Base-by-base conservation (phyloP, 1,140 invertebrate species). In the Yoshiicerus persimilis region DNA sequence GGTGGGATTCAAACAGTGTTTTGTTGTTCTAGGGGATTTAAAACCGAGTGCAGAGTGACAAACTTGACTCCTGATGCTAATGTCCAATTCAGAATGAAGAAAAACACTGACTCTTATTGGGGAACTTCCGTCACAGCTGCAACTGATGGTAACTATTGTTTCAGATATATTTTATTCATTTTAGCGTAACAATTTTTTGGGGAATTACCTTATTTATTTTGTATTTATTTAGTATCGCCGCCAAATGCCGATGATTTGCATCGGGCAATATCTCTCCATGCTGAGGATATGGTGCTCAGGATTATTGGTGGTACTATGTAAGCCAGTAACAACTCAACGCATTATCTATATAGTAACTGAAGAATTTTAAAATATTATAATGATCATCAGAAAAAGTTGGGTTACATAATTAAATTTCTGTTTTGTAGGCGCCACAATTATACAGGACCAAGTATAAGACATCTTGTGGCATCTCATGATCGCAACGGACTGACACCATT, bases 211-310 rank as follows among this genome's bases (percentile, higher is more conserved):
- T 85, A 34, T 16, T 39, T 70, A 38, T 66, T 36, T 80, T 80
- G 36, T 75, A 47, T 34, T 56, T 41, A 80, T 87, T 34, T 36
- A 90, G 89, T 85, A 1, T 30, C 87, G 27, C 87, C 84, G 30
- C 88, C 88, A 16, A 88, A 30, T 85, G 88, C 88, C 3, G 90
- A 90, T 25, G 90, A 90, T 75, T 87, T 90, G 27, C 87, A 89
- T 34, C 34, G 84, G 47, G 90, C 90, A 16, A 80, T 90, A n/a
- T 39, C 77, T 34, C 86, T 36, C 23, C 89, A 89, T 75, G 87
- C 88, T n/a, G 87, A 89, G 38, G 88, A 89, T 70, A 86, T 90
- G 88, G 86, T 89, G 20, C 34, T 88, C 11, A 66, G 87, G 2
- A 90, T 90, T 85, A 70, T 90, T 25, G 88, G 85, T 11, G 85